Conservation (phyloP, 2,113 vertebrate species). For the Podarcis cretensis region DNA sequence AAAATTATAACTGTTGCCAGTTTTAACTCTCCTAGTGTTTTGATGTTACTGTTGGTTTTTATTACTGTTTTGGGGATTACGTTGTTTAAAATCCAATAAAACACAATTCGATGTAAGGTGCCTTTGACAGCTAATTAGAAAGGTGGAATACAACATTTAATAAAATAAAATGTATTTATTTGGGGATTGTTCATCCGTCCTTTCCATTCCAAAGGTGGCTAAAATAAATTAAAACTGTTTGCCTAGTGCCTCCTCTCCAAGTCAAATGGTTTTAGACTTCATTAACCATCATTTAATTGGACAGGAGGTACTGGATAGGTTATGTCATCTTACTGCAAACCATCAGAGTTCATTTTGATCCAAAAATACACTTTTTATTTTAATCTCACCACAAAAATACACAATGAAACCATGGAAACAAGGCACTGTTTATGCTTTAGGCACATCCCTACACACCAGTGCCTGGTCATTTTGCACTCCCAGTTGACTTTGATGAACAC, state of each 20-base stretch:
- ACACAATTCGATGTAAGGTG: neutral
- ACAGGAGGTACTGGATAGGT: neutral
- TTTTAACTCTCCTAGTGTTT: neutral
- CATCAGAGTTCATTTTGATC: neutral
- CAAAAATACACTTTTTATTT: slow-evolving; percentile 30
- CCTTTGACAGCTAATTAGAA: neutral
- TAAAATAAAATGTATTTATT: neutral
- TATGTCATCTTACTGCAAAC: neutral
- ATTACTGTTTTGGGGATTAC: neutral
- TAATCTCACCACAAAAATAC: slow-evolving; percentile 5
- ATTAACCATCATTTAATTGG: neutral
- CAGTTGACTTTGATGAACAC: neutral
- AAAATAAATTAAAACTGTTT: neutral
- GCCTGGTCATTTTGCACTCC: neutral
- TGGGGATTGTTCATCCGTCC: neutral
- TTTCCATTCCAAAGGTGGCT: neutral
- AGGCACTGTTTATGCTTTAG: neutral
- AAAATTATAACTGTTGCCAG: neutral
- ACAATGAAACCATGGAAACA: slow-evolving; percentile 32
- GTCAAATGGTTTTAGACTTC: neutral
- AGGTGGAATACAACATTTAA: neutral
- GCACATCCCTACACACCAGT: neutral
- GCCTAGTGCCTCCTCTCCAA: neutral
- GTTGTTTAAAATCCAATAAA: neutral
- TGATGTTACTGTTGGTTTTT: neutral